These are phyloP conservation scores for Phrixothrix hirtus DNA, from an alignment of 2,888 invertebrate genomes.

Conservation along the genomic window DNA sequence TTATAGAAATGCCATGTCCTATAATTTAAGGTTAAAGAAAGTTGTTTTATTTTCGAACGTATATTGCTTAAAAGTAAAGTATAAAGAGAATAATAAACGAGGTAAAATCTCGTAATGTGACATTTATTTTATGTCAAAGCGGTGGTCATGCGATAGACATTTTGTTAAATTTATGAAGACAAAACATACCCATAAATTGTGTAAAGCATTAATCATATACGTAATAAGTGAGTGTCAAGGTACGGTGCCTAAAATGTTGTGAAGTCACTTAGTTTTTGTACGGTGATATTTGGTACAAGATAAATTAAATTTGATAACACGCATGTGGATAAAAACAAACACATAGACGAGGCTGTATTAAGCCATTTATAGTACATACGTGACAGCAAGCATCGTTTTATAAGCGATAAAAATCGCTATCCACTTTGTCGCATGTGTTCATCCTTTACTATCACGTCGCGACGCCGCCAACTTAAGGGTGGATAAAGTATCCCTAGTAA, in stretches of 20 bases:
- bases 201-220: slow-evolving; percentile 10
- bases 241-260: slow-evolving; percentile 6
- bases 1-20: background rate
- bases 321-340: slow-evolving; percentile 19
- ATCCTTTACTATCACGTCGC: slow-evolving; percentile 20
- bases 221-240: slow-evolving; percentile 11
- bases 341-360: slow-evolving; percentile 20
- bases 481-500: slow-evolving; percentile 14
- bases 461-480: slow-evolving; percentile 1
- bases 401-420: slow-evolving; percentile 28
- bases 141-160: slow-evolving; percentile 8
- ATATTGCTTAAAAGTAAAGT: background rate
- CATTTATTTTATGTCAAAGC: background rate
- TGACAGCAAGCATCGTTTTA: slow-evolving; percentile 26
- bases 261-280: slow-evolving; percentile 9
- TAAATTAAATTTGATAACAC: slow-evolving; percentile 24
- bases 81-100: background rate
- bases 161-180: slow-evolving; percentile 13
- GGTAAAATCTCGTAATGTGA: background rate
- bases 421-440: slow-evolving; percentile 28
- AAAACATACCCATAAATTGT: slow-evolving; percentile 8
- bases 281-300: slow-evolving; percentile 11
- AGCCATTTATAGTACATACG: slow-evolving; percentile 26
- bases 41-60: background rate
- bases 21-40: background rate